Percentiles rank a stretch among this genome's conserved stretches.
These are phyloP conservation scores for Porites divaricata DNA, from an alignment of 92 coral and sea anemone genomes.

Conservation along the genomic window DNA sequence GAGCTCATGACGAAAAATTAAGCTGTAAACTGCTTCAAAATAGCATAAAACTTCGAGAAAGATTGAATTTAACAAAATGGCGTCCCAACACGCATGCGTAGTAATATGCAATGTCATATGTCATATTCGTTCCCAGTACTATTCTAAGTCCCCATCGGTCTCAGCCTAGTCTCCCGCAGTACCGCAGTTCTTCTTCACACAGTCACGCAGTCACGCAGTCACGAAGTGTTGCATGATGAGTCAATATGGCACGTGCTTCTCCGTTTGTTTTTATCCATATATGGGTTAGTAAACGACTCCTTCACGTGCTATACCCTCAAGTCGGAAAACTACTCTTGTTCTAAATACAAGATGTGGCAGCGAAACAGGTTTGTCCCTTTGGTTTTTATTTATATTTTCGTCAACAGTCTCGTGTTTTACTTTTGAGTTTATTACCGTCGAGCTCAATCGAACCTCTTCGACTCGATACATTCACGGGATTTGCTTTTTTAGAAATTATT, in stretches of 20 bases:
- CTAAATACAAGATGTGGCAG: not conserved
- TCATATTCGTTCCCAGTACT: conserved; percentile 32
- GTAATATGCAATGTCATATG: conserved; percentile 39
- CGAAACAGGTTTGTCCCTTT: conserved; percentile 24
- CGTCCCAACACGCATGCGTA: conserved; percentile 25
- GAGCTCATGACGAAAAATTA: conserved; percentile 80
- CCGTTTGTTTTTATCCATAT: conserved; percentile 22
- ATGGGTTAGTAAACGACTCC: conserved; percentile 11
- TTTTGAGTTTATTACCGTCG: not conserved
- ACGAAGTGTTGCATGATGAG: too few species aligned
- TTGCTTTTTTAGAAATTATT: too few species aligned
- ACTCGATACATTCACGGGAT: not conserved
- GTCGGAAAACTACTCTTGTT: too few species aligned
- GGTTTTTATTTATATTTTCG: not conserved
- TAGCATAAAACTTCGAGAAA: not conserved
- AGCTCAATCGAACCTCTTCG: not conserved
- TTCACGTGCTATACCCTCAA: conserved; percentile 11
- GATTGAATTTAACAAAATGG: conserved; percentile 27
- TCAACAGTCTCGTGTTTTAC: not conserved
- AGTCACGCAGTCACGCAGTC: too few species aligned
- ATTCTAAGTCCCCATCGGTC: too few species aligned
- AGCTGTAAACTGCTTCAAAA: not conserved
- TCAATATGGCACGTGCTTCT: conserved; percentile 19
- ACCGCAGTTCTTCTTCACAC: too few species aligned
- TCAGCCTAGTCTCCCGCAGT: too few species aligned